Base-by-base conservation (phyloP, 2,113 vertebrate species). In the Centropristis striata region DNA sequence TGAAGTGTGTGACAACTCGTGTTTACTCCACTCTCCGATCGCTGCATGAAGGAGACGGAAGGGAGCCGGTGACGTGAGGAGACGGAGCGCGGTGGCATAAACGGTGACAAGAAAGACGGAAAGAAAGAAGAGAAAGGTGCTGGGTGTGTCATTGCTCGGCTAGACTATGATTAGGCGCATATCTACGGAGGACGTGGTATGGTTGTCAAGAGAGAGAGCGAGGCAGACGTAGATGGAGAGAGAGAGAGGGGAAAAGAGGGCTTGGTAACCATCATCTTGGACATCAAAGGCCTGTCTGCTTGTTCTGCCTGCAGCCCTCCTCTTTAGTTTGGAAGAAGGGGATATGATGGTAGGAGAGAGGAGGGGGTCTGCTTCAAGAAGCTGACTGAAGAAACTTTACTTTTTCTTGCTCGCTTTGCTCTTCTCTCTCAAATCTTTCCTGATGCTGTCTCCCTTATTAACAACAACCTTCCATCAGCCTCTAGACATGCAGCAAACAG, bases 281-380 rank as follows among this genome's bases (percentile, higher is more conserved):
- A 90, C 85, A 93, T 94, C 91, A 94, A 93, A 93, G 86, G 60
- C 75, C 76, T 79, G 76, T 86, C 85, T 81, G 64, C 84, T 68
- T 67, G 63, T 75, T 88, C 66, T 64, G 91, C 90, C 90, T 84
- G 81, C 73, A 90, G 91, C 87, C 50, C 79, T 86, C 54, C 71
- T 86, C 76, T 61, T 83, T 67, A 81, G 67, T 75, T 85, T 70
- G 76, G 53, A 75, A 64, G 64, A 78, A 54, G 60, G 59, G 81
- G 86, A 75, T 27, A 78, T 36, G 59, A 72, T 18, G 67, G 78
- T 54, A 50, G 44, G 50, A 64, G 67, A 21, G 36, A 42, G 78
- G 51, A 49, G 50, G 63, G 58, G 20, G 67, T 82, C 64, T 53
- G 80, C 65, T 70, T 71, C 53, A 57, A 68, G 79, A 58, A 58